phyloP scores from a whole-genome alignment of 2,113 vertebrate genomes.

The Microtus montanus region DNA sequence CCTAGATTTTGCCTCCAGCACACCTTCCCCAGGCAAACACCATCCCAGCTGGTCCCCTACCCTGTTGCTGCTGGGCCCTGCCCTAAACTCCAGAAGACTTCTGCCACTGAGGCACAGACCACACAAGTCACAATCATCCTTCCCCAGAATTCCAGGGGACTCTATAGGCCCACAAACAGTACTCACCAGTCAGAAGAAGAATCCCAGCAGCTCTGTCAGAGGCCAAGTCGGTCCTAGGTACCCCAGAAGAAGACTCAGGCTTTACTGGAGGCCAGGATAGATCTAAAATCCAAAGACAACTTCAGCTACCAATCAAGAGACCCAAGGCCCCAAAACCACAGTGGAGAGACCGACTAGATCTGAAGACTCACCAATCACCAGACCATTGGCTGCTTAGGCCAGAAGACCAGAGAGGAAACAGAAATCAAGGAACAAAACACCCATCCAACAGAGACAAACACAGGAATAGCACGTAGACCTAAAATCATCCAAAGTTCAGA shows the following conservation, averaged over 20 bases:
- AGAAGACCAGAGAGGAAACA: neutral
- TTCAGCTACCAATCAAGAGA: neutral
- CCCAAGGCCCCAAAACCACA: neutral
- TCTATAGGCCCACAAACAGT: neutral
- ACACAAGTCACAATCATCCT: neutral
- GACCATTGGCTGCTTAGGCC: neutral
- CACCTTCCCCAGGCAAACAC: fast-evolving
- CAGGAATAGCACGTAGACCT: neutral
- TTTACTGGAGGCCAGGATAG: neutral
- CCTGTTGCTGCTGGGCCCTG: neutral
- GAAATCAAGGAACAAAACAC: neutral
- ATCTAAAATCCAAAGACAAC: neutral
- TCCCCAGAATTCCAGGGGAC: neutral
- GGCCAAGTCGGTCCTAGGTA: neutral
- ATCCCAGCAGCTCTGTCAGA: neutral
- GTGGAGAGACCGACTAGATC: neutral
- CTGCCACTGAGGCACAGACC: neutral
- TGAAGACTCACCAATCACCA: neutral
- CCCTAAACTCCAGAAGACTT: neutral
- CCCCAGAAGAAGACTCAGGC: neutral
- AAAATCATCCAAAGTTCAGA: neutral
- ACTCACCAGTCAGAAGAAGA: neutral
- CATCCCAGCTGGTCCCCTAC: neutral
- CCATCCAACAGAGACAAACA: neutral
- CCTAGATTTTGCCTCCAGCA: neutral